Evolutionary conservation across 2,888 invertebrate species (phyloP), one percentile per base, ranked within the genome.

Genomic region (Athalia circularis): DNA sequence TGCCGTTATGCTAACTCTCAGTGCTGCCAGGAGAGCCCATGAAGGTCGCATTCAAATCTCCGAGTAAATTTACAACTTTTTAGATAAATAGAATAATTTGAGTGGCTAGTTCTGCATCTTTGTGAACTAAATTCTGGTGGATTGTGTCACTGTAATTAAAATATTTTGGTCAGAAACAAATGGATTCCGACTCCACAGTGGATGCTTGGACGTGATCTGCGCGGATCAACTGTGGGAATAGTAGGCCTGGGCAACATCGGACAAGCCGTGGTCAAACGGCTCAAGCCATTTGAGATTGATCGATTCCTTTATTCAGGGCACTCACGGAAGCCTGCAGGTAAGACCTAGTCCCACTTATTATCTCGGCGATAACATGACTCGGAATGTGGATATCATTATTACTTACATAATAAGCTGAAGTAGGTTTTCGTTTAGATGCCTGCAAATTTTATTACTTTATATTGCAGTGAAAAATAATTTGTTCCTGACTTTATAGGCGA

Each of bases 161-260:
- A 57, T 61, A 13, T 65, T 67, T 77, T 82, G 29, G 85, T 77
- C 82, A 94, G 95, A 75, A 94, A 94, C 0, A 91, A 92, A 54
- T 95, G 95, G 95, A 93, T 92, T 79, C 92, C 91, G 4, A 94
- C 95, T 85, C 93, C 94, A 0, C 92, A 94, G 79, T 97, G 95
- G 95, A 91, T 94, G 89, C 91, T 96, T 79, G 98, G 98, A 0
- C 93, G 93, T 83, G 96, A 96, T 79, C 92, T 98, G 48, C 91
- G 93, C 0, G 94, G 93, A 59, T 94, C 96, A 6, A 96, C 95
- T 0, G 95, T 98, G 0, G 97, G 97, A 0, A 94, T 96, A 80
- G 93, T 95, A 9, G 97, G 97, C n/a, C 91, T 97, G 15, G 97
- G 97, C 0, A 93, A 94, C 74, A 94, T 97, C 83, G 96, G 96